These are phyloP conservation scores for Toxonevra muliebris DNA, from an alignment of 2,888 invertebrate genomes.

Conservation along the genomic window DNA sequence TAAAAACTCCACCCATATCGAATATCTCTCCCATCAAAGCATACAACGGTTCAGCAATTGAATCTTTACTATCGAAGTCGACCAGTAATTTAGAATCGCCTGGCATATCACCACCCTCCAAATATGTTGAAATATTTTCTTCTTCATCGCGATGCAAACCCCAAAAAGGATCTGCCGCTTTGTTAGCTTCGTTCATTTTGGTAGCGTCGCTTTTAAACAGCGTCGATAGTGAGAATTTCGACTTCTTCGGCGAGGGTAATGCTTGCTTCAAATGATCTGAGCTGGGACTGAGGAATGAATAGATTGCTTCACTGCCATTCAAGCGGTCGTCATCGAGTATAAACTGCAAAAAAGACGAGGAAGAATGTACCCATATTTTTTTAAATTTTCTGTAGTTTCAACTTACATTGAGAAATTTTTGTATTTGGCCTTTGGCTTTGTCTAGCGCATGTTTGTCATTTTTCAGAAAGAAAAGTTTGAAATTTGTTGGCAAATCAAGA, in stretches of 20 bases:
- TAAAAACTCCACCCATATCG: constrained; percentile 88
- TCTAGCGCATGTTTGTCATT: constrained; percentile 82
- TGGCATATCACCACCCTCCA: constrained; percentile 74
- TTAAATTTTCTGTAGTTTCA: neutral
- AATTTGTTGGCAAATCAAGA: constrained; percentile 83
- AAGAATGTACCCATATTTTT: too few species aligned
- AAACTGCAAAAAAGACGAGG: constrained; percentile 68
- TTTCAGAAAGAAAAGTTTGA: constrained; percentile 85
- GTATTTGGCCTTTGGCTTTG: constrained; percentile 83
- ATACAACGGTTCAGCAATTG: constrained; percentile 91
- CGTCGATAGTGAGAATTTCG: constrained; percentile 85
- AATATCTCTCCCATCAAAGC: constrained; percentile 87
- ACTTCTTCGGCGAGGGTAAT: constrained; percentile 82
- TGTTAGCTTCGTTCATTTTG: constrained; percentile 68
- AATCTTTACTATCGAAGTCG: constrained; percentile 76
- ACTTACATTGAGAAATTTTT: constrained; percentile 85
- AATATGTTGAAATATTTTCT: constrained; percentile 76
- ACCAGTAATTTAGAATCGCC: constrained; percentile 61
- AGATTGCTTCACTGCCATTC: constrained; percentile 89
- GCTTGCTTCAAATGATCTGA: constrained; percentile 87
- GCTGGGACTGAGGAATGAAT: constrained; percentile 90
- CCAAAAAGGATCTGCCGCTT: constrained; percentile 63
- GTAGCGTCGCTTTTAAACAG: constrained; percentile 80
- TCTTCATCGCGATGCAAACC: constrained; percentile 79
- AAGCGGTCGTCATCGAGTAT: constrained; percentile 86